These are phyloP conservation scores for Scaptomyza pallida DNA, from an alignment of 1,140 invertebrate genomes.

Conservation along the genomic window DNA sequence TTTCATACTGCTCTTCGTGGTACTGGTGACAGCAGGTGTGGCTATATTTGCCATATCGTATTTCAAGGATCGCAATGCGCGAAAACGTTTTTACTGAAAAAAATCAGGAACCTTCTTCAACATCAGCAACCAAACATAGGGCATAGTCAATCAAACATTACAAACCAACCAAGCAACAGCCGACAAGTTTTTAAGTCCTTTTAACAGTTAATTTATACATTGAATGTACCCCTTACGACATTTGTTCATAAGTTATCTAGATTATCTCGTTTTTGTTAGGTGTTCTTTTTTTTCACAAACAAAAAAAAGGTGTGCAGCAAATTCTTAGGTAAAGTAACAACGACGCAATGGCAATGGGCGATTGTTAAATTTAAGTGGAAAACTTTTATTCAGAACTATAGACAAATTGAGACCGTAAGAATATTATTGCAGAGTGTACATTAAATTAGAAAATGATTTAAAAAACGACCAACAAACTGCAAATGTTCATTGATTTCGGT, in stretches of 20 bases:
- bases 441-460: conserved; percentile 33
- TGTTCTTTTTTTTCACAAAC: conserved; percentile 1
- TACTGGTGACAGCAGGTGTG: conserved; percentile 90
- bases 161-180: conserved; percentile 10
- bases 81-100: conserved; percentile 94
- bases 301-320: not conserved
- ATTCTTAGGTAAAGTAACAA: conserved; percentile 12
- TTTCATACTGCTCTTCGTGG: conserved; percentile 91
- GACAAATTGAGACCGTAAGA: conserved; percentile 76
- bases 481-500: conserved; percentile 22
- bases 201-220: conserved; percentile 38
- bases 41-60: conserved; percentile 94
- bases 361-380: conserved; percentile 74
- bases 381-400: conserved; percentile 78
- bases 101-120: conserved; percentile 7
- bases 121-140: conserved; percentile 48
- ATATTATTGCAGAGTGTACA: conserved; percentile 68
- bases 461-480: conserved; percentile 28
- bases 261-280: conserved; percentile 17
- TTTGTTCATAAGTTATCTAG: conserved; percentile 40
- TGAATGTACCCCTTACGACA: conserved; percentile 38
- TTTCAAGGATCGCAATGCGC: conserved; percentile 95
- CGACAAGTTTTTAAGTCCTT: conserved; percentile 37
- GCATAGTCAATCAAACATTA: conserved; percentile 37
- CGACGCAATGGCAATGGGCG: conserved; percentile 23